Evolutionary conservation across 2,113 vertebrate species (phyloP), one percentile per base, ranked within the genome.

Genomic region (Notarius lentiginosus): DNA sequence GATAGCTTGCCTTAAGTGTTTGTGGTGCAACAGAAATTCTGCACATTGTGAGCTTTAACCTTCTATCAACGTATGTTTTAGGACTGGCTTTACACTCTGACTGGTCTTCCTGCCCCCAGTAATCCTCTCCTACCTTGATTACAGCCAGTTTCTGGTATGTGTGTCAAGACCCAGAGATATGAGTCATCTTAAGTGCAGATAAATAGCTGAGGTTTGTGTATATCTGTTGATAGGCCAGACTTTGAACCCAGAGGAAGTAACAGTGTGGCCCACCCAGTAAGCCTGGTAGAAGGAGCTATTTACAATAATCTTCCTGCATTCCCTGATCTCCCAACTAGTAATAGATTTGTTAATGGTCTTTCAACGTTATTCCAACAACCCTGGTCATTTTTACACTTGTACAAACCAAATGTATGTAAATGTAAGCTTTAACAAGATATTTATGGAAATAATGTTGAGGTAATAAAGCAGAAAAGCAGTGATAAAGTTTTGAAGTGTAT

Each of bases 191-290:
- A 15, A 86, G 89, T 81, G 85, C 84, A 91, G 88, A 86, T 84
- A 87, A 75, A 90, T 90, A 83, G 76, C 76, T 86, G 88, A 88
- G 88, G 90, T 84, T 87, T 87, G 63, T 89, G 85, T 89, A 88
- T 90, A 75, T 92, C 61, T 85, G 66, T 89, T 84, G 87, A 87
- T 84, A 86, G 83, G 49, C 77, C 63, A 75, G 86, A 86, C 79
- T 73, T 68, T 88, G 73, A 73, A 83, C 15, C 58, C 72, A 91
- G 92, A 92, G 90, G 90, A 91, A 93, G 91, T 90, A 90, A 93
- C 87, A 91, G 89, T 91, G 91, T 89, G 92, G 92, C 93, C 93
- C 94, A 94, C 94, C 94, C 94, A 94, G 90, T 70, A 77, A 89
- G 90, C 84, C 93, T 93, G 91, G 89, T 93, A 84, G 89, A 83